Evolutionary conservation across 2,113 vertebrate species (phyloP).

Genomic region (Meriones unguiculatus): DNA sequence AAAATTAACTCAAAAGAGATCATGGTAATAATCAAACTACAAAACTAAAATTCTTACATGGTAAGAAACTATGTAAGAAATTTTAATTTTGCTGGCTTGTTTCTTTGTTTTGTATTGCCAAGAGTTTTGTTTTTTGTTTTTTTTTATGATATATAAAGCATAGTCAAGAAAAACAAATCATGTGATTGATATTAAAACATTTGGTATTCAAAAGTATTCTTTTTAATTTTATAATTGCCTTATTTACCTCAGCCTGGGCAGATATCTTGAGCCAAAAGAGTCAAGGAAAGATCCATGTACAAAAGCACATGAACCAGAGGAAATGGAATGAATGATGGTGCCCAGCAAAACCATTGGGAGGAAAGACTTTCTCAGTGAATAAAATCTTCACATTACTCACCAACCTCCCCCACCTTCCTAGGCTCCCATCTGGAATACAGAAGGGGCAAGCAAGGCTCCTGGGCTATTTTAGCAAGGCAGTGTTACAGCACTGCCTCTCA

Average conservation of each 20-base stretch:
- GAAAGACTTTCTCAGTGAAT: not conserved
- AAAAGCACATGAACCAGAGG: not conserved
- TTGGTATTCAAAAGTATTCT: too few relatives aligned
- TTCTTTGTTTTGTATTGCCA: not conserved
- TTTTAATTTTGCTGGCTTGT: not conserved
- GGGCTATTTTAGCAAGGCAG: too few relatives aligned
- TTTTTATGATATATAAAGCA: not conserved
- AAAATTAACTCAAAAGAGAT: not conserved
- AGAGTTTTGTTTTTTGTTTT: not conserved
- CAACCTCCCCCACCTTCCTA: not conserved
- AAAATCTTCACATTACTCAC: not conserved
- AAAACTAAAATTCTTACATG: not conserved
- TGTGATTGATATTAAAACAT: not conserved
- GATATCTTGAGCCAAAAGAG: not conserved
- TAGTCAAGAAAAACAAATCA: not conserved
- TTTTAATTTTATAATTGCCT: too few relatives aligned
- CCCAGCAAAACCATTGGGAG: not conserved
- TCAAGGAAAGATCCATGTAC: not conserved
- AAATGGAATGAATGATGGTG: not conserved
- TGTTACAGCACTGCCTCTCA: too few relatives aligned
- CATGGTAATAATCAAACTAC: not conserved
- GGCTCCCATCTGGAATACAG: not conserved
- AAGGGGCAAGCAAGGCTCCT: not conserved
- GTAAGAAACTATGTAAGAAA: not conserved
- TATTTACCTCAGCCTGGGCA: too few relatives aligned